A percentile compares a stretch with the other conserved stretches of the same genome.
phyloP scores from a whole-genome alignment of 1,140 invertebrate genomes.

The Temnothorax curvispinosus region DNA sequence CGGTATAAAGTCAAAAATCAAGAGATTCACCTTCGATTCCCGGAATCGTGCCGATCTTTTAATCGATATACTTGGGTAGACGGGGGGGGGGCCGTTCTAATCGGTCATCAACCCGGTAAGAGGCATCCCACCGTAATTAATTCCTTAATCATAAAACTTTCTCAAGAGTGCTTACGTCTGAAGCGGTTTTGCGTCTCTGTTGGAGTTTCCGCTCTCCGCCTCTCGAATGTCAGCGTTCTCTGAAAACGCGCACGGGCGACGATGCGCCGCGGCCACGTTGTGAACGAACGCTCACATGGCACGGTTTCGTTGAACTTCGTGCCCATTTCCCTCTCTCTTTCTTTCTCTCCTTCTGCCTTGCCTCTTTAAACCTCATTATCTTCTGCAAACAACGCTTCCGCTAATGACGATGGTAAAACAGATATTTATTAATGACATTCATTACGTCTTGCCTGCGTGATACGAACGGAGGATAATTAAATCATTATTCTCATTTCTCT shows the following conservation, averaged over 20 bases:
- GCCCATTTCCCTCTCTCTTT: slow-evolving; percentile 17
- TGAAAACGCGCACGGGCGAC: slow-evolving; percentile 35
- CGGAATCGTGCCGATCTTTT: slow-evolving; percentile 47
- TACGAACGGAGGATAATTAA: slow-evolving; percentile 8
- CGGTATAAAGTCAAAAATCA: slow-evolving; percentile 59
- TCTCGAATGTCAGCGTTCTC: slow-evolving; percentile 62
- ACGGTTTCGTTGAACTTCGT: slow-evolving; percentile 69
- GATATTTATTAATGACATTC: slow-evolving; percentile 54
- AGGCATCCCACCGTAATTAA: slow-evolving; percentile 64
- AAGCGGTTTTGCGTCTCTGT: slow-evolving; percentile 43
- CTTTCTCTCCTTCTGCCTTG: slow-evolving; percentile 57
- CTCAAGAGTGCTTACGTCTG: slow-evolving; percentile 57
- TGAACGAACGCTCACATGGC: slow-evolving; percentile 58
- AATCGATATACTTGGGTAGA: slow-evolving; percentile 60
- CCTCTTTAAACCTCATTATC: slow-evolving; percentile 63
- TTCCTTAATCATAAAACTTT: slow-evolving; percentile 77
- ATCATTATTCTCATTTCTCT: slow-evolving; percentile 2
- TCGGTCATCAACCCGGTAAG: slow-evolving; percentile 64
- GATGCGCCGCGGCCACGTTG: neutral
- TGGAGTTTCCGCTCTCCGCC: slow-evolving; percentile 61
- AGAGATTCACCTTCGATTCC: slow-evolving; percentile 27
- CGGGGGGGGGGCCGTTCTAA: slow-evolving; percentile 50
- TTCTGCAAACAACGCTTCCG: slow-evolving; percentile 45
- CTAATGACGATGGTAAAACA: slow-evolving; percentile 26
- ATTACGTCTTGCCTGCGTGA: neutral